Percentiles rank a stretch among this genome's conserved stretches.
Conservation (phyloP, 2,113 vertebrate species). For the Nothobranchius furzeri region DNA sequence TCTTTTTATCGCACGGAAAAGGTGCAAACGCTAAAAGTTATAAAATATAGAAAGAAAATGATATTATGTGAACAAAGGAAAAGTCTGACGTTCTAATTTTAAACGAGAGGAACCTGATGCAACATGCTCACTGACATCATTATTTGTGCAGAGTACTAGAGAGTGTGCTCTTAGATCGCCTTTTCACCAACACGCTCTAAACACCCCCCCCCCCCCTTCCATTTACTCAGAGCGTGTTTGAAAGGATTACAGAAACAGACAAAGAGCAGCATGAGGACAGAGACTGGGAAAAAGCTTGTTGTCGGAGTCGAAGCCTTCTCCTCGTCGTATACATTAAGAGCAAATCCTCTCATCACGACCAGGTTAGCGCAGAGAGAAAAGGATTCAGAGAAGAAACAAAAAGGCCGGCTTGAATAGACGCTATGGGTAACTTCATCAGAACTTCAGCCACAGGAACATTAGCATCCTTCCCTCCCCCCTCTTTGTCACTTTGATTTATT, state of each 20-base stretch:
- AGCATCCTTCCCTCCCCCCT: conserved; percentile 55
- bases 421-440: conserved; percentile 75
- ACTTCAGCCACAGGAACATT: conserved; percentile 64
- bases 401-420: conserved; percentile 66
- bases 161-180: conserved; percentile 40
- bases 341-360: conserved; percentile 65
- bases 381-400: conserved; percentile 75
- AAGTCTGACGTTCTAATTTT: conserved; percentile 26
- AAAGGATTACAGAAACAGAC: conserved; percentile 52
- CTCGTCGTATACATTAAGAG: conserved; percentile 72
- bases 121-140: conserved; percentile 50
- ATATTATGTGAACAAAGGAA: conserved; percentile 14
- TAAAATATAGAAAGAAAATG: not conserved
- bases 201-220: conserved; percentile 4
- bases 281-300: conserved; percentile 59
- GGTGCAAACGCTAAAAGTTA: conserved; percentile 13
- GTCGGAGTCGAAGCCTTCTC: conserved; percentile 78
- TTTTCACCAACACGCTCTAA: conserved; percentile 38
- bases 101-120: conserved; percentile 34
- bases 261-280: conserved; percentile 33
- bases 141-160: conserved; percentile 41
- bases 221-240: conserved; percentile 21
- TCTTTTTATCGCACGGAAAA: conserved; percentile 36
- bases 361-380: conserved; percentile 68
- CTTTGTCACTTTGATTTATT: conserved; percentile 79